Evolutionary conservation across 2,113 vertebrate species (phyloP).

Genomic region (Datnioides undecimradiatus): DNA sequence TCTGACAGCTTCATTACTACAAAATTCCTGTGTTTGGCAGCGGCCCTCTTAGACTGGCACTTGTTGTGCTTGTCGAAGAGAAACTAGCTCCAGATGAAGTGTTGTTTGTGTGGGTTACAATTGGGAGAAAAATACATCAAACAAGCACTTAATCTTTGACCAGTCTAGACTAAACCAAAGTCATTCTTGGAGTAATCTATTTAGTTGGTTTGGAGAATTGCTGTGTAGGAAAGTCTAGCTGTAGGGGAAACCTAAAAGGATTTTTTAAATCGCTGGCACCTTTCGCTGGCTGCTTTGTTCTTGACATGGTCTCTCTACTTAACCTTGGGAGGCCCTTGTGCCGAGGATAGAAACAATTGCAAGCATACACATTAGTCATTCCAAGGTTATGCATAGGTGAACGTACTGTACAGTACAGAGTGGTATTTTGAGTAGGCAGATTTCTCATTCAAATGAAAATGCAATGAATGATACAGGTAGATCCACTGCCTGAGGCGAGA

Average conservation of each 20-base stretch:
- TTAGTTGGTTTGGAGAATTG: slow-evolving; percentile 41
- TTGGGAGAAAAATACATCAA: slow-evolving; percentile 51
- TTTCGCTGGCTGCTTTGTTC: slow-evolving; percentile 29
- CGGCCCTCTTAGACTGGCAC: slow-evolving; percentile 41
- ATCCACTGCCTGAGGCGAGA: slow-evolving; percentile 26
- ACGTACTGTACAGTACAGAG: slow-evolving; percentile 14
- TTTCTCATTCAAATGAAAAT: slow-evolving; percentile 55
- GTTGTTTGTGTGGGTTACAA: slow-evolving; percentile 60
- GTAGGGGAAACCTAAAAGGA: slow-evolving; percentile 19
- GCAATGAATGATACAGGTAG: slow-evolving; percentile 28
- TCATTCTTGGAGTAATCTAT: slow-evolving; percentile 47
- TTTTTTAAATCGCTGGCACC: slow-evolving; percentile 20
- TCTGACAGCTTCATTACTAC: slow-evolving; percentile 66
- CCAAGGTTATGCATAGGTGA: slow-evolving; percentile 42
- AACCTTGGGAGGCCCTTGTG: slow-evolving; percentile 41
- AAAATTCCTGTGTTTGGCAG: slow-evolving; percentile 55
- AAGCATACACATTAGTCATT: slow-evolving; percentile 37
- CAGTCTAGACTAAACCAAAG: slow-evolving; percentile 41
- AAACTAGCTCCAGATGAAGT: slow-evolving; percentile 46
- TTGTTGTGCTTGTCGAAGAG: slow-evolving; percentile 48
- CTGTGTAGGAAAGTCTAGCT: slow-evolving; percentile 4
- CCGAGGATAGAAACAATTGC: slow-evolving; percentile 12
- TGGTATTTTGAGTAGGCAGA: slow-evolving; percentile 37
- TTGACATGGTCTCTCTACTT: slow-evolving; percentile 33
- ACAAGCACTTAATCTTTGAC: slow-evolving; percentile 60